Evolutionary conservation across 2,113 vertebrate species (phyloP).

Genomic region (Albula glossodonta): DNA sequence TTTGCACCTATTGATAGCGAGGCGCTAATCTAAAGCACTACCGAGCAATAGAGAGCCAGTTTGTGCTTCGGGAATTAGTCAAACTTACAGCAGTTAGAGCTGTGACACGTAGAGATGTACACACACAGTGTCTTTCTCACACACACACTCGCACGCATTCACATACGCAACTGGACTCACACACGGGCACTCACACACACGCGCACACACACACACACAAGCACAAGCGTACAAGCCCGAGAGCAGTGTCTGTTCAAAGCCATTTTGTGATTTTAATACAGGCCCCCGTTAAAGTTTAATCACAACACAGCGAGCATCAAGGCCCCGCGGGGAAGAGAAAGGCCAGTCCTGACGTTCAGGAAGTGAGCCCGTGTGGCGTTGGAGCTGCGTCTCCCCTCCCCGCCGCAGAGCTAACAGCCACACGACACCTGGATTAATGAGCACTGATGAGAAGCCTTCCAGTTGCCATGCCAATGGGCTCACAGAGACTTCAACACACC

Average conservation of each 20-base stretch:
- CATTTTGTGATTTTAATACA: not conserved
- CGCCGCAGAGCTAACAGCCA: not conserved
- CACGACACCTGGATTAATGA: constrained; percentile 29
- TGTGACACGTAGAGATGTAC: not conserved
- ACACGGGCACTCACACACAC: constrained; percentile 2
- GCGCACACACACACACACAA: constrained; percentile 12
- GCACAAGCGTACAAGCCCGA: not conserved
- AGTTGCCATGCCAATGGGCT: constrained; percentile 27
- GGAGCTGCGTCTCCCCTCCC: not conserved
- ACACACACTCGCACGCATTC: not conserved
- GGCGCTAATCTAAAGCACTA: not conserved
- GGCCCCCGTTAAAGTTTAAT: constrained; percentile 33
- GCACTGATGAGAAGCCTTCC: constrained; percentile 5
- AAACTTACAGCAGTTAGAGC: not conserved
- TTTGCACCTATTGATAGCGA: not conserved
- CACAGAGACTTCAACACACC: constrained; percentile 1
- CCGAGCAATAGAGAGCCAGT: not conserved
- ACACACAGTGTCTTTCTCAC: not conserved
- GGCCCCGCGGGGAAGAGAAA: constrained; percentile 12
- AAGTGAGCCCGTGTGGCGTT: constrained; percentile 7
- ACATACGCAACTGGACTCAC: not conserved
- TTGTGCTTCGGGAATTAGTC: not conserved
- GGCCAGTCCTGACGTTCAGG: constrained; percentile 25
- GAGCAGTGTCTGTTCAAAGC: constrained; percentile 11
- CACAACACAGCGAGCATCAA: not conserved